These are phyloP conservation scores for Zaprionus gabonicus DNA, from an alignment of 1,140 invertebrate genomes.

Conservation along the genomic window DNA sequence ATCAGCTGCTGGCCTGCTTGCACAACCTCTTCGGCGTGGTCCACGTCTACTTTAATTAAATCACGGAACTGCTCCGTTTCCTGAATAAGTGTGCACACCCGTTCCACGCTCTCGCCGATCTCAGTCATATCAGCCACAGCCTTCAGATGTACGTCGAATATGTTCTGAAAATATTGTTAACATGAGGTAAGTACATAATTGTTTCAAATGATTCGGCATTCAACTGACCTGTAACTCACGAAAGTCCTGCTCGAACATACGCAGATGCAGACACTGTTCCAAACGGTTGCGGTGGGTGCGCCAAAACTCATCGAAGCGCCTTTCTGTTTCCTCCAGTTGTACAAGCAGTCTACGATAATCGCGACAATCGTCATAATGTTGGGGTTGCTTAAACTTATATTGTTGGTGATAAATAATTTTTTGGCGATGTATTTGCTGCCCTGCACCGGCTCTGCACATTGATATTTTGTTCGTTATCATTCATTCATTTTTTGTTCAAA, in stretches of 20 bases:
- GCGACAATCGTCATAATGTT: slow-evolving; percentile 82
- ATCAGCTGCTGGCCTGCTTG: slow-evolving; percentile 90
- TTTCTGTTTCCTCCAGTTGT: slow-evolving; percentile 97
- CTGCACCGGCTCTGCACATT: slow-evolving; percentile 76
- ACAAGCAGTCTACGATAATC: slow-evolving; percentile 90
- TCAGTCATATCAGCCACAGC: slow-evolving; percentile 93
- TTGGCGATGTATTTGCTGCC: slow-evolving; percentile 69
- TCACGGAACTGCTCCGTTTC: slow-evolving; percentile 92
- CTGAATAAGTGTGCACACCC: slow-evolving; percentile 91
- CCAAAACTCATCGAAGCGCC: slow-evolving; percentile 97
- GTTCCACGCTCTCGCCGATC: slow-evolving; percentile 92
- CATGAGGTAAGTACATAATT: slow-evolving; percentile 80
- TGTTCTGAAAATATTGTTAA: slow-evolving; percentile 84
- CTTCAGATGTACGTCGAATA: slow-evolving; percentile 90
- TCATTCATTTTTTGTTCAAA: slow-evolving; percentile 39
- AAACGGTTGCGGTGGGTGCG: slow-evolving; percentile 94
- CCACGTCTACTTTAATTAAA: slow-evolving; percentile 91
- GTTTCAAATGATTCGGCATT: slow-evolving; percentile 45
- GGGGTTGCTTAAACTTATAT: slow-evolving; percentile 77
- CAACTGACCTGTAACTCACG: slow-evolving; percentile 89
- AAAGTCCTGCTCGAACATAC: slow-evolving; percentile 96
- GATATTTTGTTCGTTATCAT: slow-evolving; percentile 42
- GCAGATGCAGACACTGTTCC: slow-evolving; percentile 93
- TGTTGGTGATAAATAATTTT: slow-evolving; percentile 81
- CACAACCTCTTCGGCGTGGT: slow-evolving; percentile 91